Evolutionary conservation across 2,113 vertebrate species (phyloP).

Genomic region (Psittacara wagleri): DNA sequence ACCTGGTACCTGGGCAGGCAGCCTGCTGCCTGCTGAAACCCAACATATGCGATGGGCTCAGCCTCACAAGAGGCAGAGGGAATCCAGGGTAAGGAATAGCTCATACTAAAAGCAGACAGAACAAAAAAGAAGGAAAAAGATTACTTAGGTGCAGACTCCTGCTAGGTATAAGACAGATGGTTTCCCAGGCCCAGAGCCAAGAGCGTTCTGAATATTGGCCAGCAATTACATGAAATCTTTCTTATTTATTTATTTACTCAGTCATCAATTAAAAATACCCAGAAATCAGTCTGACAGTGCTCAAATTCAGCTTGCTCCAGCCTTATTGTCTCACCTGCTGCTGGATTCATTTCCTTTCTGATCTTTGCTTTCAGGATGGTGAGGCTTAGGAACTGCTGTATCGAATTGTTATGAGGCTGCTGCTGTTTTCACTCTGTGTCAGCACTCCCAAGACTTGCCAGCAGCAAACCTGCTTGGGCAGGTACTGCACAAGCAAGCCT

Average conservation of each 20-base stretch:
- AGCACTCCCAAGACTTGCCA: neutral
- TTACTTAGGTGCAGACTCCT: neutral
- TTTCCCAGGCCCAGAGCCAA: neutral
- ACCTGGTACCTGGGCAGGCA: neutral
- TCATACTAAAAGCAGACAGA: neutral
- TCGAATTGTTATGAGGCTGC: neutral
- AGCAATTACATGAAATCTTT: neutral
- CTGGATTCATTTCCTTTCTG: neutral
- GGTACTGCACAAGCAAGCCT: neutral
- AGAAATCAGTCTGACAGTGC: neutral
- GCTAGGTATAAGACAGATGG: constrained; percentile 32
- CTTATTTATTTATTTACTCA: neutral
- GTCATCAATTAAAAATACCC: neutral
- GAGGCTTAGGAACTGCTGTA: neutral
- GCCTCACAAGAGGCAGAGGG: neutral
- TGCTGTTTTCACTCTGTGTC: neutral
- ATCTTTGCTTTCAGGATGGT: neutral
- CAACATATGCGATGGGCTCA: neutral
- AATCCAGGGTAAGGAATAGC: neutral
- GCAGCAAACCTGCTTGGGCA: neutral
- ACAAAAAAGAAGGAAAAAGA: neutral
- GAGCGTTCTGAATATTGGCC: neutral
- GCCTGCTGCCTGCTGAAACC: constrained; percentile 33
- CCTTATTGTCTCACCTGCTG: neutral
- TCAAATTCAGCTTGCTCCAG: neutral